Evolutionary conservation across 2,113 vertebrate genomes (phyloP).

Genomic region (Polyodon spathula): DNA sequence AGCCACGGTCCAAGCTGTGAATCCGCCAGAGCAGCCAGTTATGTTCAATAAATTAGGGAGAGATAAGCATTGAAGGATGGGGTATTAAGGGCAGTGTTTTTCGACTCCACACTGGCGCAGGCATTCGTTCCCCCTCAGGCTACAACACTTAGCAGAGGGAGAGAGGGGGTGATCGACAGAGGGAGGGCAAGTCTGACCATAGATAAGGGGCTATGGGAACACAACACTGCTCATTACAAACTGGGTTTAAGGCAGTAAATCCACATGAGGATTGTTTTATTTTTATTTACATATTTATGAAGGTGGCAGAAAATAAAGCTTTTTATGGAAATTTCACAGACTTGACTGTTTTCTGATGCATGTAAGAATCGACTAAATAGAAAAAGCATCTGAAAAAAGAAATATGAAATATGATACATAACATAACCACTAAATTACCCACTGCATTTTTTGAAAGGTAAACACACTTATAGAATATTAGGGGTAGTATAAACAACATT

Average conservation of each 20-base stretch:
- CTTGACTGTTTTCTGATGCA: neutral
- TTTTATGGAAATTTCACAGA: neutral
- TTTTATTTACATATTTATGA: neutral
- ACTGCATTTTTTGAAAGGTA: no score
- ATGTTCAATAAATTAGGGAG: slow-evolving; percentile 48
- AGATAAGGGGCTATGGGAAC: neutral
- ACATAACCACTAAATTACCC: no score
- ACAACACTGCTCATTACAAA: neutral
- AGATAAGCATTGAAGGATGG: slow-evolving; percentile 51
- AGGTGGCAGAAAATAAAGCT: neutral
- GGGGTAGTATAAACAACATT: no score
- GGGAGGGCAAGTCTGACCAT: neutral
- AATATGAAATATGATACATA: no score
- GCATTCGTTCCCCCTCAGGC: neutral
- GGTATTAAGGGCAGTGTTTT: slow-evolving; percentile 43
- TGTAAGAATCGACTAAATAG: no score
- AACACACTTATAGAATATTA: no score
- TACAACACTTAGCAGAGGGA: slow-evolving; percentile 27
- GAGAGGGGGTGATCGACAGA: neutral
- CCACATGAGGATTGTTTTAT: neutral
- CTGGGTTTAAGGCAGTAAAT: slow-evolving; percentile 2
- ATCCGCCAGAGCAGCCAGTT: slow-evolving; percentile 47
- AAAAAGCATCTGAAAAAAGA: no score
- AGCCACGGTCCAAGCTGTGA: slow-evolving; percentile 47
- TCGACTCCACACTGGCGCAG: slow-evolving; percentile 30